Base-by-base conservation (phyloP, 1,140 invertebrate species). In the Propsilocerus akamusi region DNA sequence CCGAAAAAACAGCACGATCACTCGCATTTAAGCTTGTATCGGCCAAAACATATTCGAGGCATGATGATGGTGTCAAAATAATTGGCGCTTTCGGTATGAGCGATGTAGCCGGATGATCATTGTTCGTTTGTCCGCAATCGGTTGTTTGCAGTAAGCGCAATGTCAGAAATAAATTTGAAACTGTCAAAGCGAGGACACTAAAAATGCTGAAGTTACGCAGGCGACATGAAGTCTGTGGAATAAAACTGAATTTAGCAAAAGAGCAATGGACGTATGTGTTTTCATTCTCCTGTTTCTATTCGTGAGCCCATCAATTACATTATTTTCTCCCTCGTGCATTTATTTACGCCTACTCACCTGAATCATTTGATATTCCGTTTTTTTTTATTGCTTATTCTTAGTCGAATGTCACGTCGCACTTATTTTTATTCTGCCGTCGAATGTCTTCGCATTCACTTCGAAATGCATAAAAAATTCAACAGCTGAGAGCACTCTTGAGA, bases 1-100 rank as follows among this genome's bases (percentile, higher is more conserved):
- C 70, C 1, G 69, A 68, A 12, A 73, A 69, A 1, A 72, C 71
- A 41, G 34, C 34, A 5, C 22, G 17, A 7, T 41, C 34, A 17
- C 34, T 41, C 5, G 22, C 17, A 20, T 41, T 41, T 41, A 14
- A 14, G 22, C 22, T 41, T 17, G n/a, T 17, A 20, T 41, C 34
- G 5, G 34, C n/a, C 11, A 41, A 41, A 22, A 41, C 22, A 20
- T 41, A 41, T 41, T 41, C 34, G 4, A 41, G 14, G 17, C 34
- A 41, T 41, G 34, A 17, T 41, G 34, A 14, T 4, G 34, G 34
- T 41, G 34, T 41, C 22, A 41, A 17, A 20, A 41, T 41, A 17
- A 17, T 7, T 17, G 34, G 34, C 34, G 17, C 2, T 20, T 20
- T 20, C 11, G 34, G 34, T 7, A 41, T 17, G 3, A 41, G 10